Conservation (phyloP, 2,113 vertebrate species). For the Phaethornis superciliosus region DNA sequence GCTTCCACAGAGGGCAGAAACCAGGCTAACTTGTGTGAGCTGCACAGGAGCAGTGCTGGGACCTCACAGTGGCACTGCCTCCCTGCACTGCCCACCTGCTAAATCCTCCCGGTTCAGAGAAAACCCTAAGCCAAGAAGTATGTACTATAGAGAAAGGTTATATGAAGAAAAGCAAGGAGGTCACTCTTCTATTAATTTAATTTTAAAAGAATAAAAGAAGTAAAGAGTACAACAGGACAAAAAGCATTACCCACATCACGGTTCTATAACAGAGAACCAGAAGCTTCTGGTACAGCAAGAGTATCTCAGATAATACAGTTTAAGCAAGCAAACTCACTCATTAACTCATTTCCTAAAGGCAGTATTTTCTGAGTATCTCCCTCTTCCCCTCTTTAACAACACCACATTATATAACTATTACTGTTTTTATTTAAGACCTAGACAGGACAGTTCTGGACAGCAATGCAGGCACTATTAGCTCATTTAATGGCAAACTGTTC, state of each 20-base stretch:
- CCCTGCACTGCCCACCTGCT: rapidly evolving
- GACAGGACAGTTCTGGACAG: not conserved
- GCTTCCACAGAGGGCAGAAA: not conserved
- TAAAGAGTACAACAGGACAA: not conserved
- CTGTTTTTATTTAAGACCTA: not conserved
- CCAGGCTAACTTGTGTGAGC: not conserved
- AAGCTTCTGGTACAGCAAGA: not conserved
- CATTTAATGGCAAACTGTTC: not conserved
- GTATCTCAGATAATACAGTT: not conserved
- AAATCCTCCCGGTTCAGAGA: not conserved
- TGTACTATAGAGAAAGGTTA: not conserved
- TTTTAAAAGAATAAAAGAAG: not conserved
- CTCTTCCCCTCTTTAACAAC: not conserved
- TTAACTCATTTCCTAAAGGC: not conserved
- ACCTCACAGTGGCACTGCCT: not conserved
- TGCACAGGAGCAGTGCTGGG: not conserved
- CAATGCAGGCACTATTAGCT: not conserved
- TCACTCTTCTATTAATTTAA: not conserved
- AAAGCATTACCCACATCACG: not conserved
- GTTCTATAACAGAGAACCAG: not conserved
- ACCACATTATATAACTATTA: not conserved
- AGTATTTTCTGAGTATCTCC: not conserved
- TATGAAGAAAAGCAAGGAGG: not conserved
- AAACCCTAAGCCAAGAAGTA: not conserved
- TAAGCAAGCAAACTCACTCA: not conserved